phyloP scores from a whole-genome alignment of 2,888 invertebrate genomes.

The Microctonus hyperodae region DNA sequence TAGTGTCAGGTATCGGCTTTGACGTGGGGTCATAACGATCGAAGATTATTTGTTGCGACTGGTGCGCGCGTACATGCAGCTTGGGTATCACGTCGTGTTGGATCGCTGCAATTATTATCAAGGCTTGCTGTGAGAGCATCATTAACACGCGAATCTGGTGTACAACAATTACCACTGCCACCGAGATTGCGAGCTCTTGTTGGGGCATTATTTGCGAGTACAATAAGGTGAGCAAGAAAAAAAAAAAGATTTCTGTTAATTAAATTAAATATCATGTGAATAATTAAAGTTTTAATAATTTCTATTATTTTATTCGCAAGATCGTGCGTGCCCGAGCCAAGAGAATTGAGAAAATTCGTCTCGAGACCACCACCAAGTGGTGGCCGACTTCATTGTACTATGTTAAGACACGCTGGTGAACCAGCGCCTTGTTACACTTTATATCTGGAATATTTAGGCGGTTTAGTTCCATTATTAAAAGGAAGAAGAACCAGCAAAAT shows the following conservation, averaged over 20 bases:
- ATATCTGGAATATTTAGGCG: constrained; percentile 95
- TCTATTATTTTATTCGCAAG: constrained; percentile 59
- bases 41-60: constrained; percentile 90
- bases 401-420: constrained; percentile 92
- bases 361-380: constrained; percentile 86
- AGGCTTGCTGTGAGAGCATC: constrained; percentile 81
- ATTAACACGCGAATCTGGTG: constrained; percentile 76
- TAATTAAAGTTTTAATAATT: constrained; percentile 21
- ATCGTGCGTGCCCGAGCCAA: constrained; percentile 94
- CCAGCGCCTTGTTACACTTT: constrained; percentile 84
- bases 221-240: constrained; percentile 68
- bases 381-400: constrained; percentile 95
- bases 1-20: constrained; percentile 88
- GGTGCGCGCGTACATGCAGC: constrained; percentile 93
- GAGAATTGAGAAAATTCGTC: constrained; percentile 89
- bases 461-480: constrained; percentile 93
- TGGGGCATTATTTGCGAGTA: constrained; percentile 89
- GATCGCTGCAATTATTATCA: constrained; percentile 89
- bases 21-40: constrained; percentile 99
- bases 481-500: constrained; percentile 96
- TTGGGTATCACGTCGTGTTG: constrained; percentile 89
- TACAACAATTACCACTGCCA: constrained; percentile 85
- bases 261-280: background rate
- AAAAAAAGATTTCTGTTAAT: background rate
- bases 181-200: constrained; percentile 84